Base-by-base conservation (phyloP, 2,888 invertebrate species). In the Napeogenes inachia region DNA sequence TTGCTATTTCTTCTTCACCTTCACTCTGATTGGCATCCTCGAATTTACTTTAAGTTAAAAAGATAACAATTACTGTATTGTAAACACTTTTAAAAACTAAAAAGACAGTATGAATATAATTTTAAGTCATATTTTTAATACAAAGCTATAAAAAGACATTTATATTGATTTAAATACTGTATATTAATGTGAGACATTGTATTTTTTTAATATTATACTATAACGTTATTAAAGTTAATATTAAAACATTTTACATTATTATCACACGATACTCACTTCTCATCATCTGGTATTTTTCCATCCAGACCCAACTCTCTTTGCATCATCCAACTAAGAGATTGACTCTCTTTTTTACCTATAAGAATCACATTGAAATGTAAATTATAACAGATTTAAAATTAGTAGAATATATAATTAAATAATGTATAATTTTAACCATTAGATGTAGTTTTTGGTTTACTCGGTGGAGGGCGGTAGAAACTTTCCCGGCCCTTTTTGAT, bases 1-100 rank as follows among this genome's bases (percentile, higher is more conserved):
- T 92, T 56, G 96, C 96, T 69, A 97, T 96, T 70, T 93, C 95
- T 68, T 93, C 95, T 1, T 79, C 75, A 0, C 65, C 71, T 70
- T 95, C 95, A 70, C 92, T 92, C 55, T 88, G 91, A 72, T 81
- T 81, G 0, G 73, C 80, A 10, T 87, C 88, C 0, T 89, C 86
- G 50, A 75, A 77, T 82, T 85, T 88, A 32, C 89, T 89, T 57
- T 13, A 69, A 70, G 60, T 21, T 21, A 21, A 21, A 21, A 21
- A 21, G 21, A 21, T 21, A 21, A 21, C 21, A 21, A 21, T 21
- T 21, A 21, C 21, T 21, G 21, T 21, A 21, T 21, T 21, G 21
- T 21, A 21, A 21, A 21, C 21, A 21, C 21, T 21, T 21, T 21
- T 21, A 21, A 21, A 21, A 21, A 21, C 21, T 21, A 1, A 21